These are phyloP conservation scores for Aplodontia rufa DNA, from an alignment of 2,113 vertebrate genomes.

Conservation along the genomic window DNA sequence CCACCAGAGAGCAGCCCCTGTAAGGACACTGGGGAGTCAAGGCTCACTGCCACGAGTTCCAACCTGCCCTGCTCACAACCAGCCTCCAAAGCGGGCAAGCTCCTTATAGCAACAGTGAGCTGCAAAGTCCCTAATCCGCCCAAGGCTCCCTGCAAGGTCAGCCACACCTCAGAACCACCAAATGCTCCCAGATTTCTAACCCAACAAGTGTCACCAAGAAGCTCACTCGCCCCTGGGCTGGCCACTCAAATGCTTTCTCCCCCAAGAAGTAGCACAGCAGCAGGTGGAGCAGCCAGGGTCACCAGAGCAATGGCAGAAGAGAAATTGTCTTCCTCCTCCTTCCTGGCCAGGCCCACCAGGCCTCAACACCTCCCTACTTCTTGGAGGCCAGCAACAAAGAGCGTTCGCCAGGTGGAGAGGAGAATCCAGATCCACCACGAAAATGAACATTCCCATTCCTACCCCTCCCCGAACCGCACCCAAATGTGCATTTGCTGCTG, in stretches of 20 bases:
- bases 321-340: rapidly evolving
- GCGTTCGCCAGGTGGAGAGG: rapidly evolving
- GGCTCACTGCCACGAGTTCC: neutral
- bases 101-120: neutral
- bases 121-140: neutral
- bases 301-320: too few relatives aligned
- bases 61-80: neutral
- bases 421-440: rapidly evolving
- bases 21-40: neutral
- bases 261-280: rapidly evolving
- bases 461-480: rapidly evolving
- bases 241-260: neutral
- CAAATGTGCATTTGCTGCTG: rapidly evolving
- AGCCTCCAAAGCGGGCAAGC: neutral
- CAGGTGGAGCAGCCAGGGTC: rapidly evolving
- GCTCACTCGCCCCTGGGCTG: rapidly evolving
- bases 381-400: neutral
- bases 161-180: neutral
- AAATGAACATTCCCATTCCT: rapidly evolving
- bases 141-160: neutral
- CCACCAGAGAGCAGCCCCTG: rapidly evolving
- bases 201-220: neutral
- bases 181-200: neutral
- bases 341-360: rapidly evolving
- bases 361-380: neutral